Conservation (phyloP, 2,113 vertebrate genomes). For the Paraplagusia blochii region DNA sequence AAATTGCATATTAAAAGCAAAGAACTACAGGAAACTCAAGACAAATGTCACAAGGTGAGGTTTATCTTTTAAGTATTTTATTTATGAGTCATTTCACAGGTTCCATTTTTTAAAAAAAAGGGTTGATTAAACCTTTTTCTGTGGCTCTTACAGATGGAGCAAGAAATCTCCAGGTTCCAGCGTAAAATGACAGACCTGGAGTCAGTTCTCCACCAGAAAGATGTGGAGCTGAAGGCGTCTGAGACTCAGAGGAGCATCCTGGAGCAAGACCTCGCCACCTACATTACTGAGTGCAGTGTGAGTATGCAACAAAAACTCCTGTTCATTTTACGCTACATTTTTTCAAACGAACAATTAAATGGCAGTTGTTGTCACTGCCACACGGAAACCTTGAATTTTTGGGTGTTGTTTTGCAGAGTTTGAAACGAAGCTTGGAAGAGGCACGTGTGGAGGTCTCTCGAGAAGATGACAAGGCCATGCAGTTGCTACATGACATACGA, state of each 20-base stretch:
- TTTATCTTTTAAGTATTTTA: not conserved
- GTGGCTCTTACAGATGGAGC: constrained; percentile 87
- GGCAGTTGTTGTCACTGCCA: not conserved
- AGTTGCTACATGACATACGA: constrained; percentile 97
- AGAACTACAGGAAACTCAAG: constrained; percentile 97
- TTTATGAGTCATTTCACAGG: not conserved
- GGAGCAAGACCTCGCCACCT: constrained; percentile 98
- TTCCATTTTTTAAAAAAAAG: not conserved
- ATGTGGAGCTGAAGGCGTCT: constrained; percentile 98
- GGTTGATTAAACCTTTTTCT: not conserved
- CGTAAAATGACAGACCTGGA: constrained; percentile 99
- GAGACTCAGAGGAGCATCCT: constrained; percentile 97
- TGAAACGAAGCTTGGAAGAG: constrained; percentile 98
- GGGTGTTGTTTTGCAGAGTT: constrained; percentile 78
- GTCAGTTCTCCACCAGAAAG: constrained; percentile 98
- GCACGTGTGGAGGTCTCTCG: constrained; percentile 97
- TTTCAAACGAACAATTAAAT: too few relatives aligned
- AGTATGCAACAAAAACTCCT: constrained; percentile 60
- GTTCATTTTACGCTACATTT: too few relatives aligned
- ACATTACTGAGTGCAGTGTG: constrained; percentile 99
- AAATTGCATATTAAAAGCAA: constrained; percentile 95
- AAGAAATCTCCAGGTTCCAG: constrained; percentile 98
- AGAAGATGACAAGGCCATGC: constrained; percentile 98
- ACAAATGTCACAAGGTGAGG: constrained; percentile 97
- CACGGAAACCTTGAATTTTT: constrained; percentile 20